Conservation (phyloP, 2,797 vertebrate species). For the Tympanoctomys barrerae region DNA sequence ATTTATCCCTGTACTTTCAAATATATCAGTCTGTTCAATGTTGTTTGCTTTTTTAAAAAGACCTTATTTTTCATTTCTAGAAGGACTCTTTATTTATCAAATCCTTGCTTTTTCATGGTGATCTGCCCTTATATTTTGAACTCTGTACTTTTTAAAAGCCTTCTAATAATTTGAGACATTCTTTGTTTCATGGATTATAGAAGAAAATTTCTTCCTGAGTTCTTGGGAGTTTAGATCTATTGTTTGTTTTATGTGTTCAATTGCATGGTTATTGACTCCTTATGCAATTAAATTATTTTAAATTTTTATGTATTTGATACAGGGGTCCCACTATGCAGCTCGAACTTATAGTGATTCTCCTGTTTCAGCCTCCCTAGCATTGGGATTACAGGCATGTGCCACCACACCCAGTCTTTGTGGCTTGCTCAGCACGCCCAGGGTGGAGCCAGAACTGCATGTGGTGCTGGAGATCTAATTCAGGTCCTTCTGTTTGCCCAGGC, state of each 20-base stretch:
- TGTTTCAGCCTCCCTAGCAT: too few species aligned
- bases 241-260: not conserved
- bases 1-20: not conserved
- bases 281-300: not conserved
- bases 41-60: not conserved
- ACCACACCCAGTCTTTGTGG: too few species aligned
- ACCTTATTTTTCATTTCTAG: not conserved
- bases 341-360: too few species aligned
- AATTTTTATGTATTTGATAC: too few species aligned
- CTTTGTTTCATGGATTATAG: not conserved
- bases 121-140: not conserved
- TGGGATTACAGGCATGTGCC: too few species aligned
- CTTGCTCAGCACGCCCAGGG: too few species aligned
- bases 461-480: too few species aligned
- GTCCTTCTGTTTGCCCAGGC: too few species aligned
- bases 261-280: not conserved
- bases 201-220: not conserved
- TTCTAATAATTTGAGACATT: not conserved
- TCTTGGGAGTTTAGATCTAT: not conserved
- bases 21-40: not conserved
- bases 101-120: not conserved
- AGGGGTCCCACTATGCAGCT: too few species aligned
- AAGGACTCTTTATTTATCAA: not conserved
- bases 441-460: too few species aligned
- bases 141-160: not conserved